Percentiles rank a stretch among this genome's conserved stretches.
Evolutionary conservation across 35 echinoderm and acorn worm genomes (phyloP).

Genomic region (Ophiothrix spiculata): DNA sequence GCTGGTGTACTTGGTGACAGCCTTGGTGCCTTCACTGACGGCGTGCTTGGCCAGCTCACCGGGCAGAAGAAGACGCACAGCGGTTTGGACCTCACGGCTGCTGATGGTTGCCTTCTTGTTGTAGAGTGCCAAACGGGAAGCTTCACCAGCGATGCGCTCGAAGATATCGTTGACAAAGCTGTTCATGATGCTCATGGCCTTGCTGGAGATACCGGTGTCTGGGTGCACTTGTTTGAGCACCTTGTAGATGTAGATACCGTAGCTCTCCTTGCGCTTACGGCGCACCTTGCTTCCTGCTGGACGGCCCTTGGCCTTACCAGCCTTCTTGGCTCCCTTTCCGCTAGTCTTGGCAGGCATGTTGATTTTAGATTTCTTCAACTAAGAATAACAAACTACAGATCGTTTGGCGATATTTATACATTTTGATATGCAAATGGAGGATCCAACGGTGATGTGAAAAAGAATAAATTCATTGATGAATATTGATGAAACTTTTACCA

Average conservation of each 20-base stretch:
- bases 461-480: too few relatives aligned
- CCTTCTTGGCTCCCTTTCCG: conserved; percentile 90
- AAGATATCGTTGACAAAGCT: conserved; percentile 91
- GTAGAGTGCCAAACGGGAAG: conserved; percentile 81
- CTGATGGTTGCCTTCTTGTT: conserved; percentile 94
- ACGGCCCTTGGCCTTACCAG: conserved; percentile 68
- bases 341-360: conserved; percentile 66
- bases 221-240: conserved; percentile 97
- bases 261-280: conserved; percentile 60
- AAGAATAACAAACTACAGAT: background rate
- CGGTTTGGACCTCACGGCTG: conserved; percentile 73
- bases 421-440: conserved; percentile 13
- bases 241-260: conserved; percentile 97
- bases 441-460: background rate
- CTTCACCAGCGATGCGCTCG: conserved; percentile 87
- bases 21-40: conserved; percentile 79
- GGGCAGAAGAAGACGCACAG: conserved; percentile 88
- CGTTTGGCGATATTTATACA: background rate
- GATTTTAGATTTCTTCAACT: background rate
- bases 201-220: conserved; percentile 90
- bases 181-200: conserved; percentile 99
- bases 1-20: conserved; percentile 75
- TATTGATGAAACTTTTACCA: too few relatives aligned
- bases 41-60: conserved; percentile 94
- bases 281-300: conserved; percentile 4